Conservation (phyloP, 2,113 vertebrate species). For the Calidris pygmaea region DNA sequence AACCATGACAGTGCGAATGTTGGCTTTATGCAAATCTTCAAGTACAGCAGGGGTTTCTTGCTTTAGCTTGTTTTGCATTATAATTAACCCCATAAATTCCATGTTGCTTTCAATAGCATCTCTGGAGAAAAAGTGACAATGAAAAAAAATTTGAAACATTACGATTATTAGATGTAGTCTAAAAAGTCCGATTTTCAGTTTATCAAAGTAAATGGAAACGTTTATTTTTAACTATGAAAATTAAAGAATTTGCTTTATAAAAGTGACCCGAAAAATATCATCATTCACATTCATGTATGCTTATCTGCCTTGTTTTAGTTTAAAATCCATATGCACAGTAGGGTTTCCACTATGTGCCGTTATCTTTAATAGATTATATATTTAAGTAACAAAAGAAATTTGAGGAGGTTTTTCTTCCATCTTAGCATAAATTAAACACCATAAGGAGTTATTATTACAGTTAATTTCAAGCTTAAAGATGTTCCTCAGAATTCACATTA, state of each 20-base stretch:
- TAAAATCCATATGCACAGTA: not conserved
- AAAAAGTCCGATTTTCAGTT: not conserved
- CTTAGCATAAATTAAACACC: not conserved
- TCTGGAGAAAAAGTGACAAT: constrained; percentile 66
- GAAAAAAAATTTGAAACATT: not conserved
- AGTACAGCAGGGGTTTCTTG: constrained; percentile 90
- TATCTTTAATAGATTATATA: not conserved
- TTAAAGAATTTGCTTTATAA: not conserved
- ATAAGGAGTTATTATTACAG: not conserved
- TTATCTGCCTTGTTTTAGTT: not conserved
- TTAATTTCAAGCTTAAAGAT: not conserved
- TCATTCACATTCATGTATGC: not conserved
- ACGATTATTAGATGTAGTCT: not conserved
- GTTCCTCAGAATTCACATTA: not conserved
- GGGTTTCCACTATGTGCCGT: not conserved
- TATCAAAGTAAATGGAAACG: not conserved
- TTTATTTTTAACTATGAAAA: not conserved
- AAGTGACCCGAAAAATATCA: not conserved
- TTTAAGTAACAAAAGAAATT: not conserved
- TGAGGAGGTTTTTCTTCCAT: not conserved
- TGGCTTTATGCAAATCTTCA: constrained; percentile 87
- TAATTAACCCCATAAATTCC: constrained; percentile 94
- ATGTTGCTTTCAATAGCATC: constrained; percentile 93
- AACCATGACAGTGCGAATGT: constrained; percentile 97
- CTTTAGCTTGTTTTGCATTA: constrained; percentile 99